phyloP scores from a whole-genome alignment of 2,888 invertebrate species.

The Rhingia campestris region DNA sequence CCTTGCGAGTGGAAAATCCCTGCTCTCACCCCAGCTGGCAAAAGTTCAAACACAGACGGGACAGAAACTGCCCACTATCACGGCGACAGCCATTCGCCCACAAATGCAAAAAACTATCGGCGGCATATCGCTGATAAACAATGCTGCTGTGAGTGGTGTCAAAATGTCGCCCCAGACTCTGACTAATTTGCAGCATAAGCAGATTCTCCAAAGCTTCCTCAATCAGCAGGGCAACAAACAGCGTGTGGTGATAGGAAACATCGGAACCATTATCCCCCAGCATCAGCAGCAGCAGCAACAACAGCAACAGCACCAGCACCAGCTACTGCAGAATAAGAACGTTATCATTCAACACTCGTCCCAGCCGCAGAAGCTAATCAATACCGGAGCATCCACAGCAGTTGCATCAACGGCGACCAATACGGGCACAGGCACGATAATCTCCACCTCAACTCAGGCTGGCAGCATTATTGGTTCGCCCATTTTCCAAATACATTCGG shows the following conservation, averaged over 20 bases:
- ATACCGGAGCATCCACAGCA: constrained; percentile 63
- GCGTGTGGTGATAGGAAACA: constrained; percentile 63
- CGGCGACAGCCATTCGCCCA: constrained; percentile 68
- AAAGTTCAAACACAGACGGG: constrained; percentile 50
- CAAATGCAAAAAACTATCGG: constrained; percentile 74
- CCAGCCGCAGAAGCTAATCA: constrained; percentile 77
- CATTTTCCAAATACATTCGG: constrained; percentile 76
- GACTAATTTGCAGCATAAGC: constrained; percentile 81
- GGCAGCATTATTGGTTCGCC: constrained; percentile 69
- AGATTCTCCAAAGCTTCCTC: constrained; percentile 79
- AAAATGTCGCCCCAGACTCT: constrained; percentile 81
- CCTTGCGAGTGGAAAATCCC: constrained; percentile 69
- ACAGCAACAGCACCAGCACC: constrained; percentile 53
- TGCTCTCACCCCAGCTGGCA: constrained; percentile 63
- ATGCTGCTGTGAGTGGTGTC: constrained; percentile 74
- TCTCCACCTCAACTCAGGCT: constrained; percentile 56
- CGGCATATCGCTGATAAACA: constrained; percentile 75
- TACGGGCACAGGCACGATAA: constrained; percentile 62
- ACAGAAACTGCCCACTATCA: constrained; percentile 61
- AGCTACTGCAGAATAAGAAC: constrained; percentile 72
- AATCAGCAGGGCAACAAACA: constrained; percentile 75
- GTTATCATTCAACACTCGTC: constrained; percentile 77
- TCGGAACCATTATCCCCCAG: constrained; percentile 57
- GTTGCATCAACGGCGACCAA: constrained; percentile 73
- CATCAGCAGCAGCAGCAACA: constrained; percentile 71